These are phyloP conservation scores for Eurytoma californica DNA, from an alignment of 2,888 invertebrate species.

Conservation along the genomic window DNA sequence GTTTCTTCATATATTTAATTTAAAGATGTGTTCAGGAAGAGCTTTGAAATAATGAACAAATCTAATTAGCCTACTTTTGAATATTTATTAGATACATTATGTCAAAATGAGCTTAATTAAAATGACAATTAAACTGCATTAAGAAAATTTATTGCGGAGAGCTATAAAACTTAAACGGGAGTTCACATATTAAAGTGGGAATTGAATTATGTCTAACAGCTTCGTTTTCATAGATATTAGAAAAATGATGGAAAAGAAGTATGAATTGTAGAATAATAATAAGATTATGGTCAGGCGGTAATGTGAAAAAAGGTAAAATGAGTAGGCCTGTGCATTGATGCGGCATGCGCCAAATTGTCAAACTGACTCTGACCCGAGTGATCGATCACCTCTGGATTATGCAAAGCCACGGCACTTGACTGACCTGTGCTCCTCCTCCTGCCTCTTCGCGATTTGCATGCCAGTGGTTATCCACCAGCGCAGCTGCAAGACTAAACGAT, in stretches of 20 bases:
- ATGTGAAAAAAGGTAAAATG: too few relatives aligned
- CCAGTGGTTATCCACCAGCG: constrained; percentile 3
- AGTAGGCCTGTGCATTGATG: too few relatives aligned
- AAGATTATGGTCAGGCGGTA: neutral
- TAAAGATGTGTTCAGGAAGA: neutral
- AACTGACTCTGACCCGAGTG: constrained; percentile 16
- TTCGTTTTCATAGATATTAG: neutral
- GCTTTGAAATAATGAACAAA: neutral
- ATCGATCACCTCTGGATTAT: constrained; percentile 44
- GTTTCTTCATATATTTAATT: too few relatives aligned
- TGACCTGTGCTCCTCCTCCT: neutral
- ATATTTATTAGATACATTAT: constrained; percentile 7
- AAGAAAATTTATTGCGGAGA: constrained; percentile 37
- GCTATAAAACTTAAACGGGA: constrained; percentile 23
- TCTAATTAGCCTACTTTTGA: constrained; percentile 48
- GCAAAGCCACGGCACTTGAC: constrained; percentile 26
- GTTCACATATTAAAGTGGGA: constrained; percentile 27
- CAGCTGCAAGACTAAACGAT: constrained; percentile 8
- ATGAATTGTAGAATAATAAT: too few relatives aligned
- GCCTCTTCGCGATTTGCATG: constrained; percentile 19
- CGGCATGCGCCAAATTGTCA: constrained; percentile 40
- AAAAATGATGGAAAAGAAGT: neutral
- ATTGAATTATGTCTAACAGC: neutral
- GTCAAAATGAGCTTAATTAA: constrained; percentile 35
- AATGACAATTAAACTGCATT: constrained; percentile 38